Evolutionary conservation across 2,888 invertebrate species (phyloP), one percentile per base, ranked within the genome.

Genomic region (Melinaea marsaeus): DNA sequence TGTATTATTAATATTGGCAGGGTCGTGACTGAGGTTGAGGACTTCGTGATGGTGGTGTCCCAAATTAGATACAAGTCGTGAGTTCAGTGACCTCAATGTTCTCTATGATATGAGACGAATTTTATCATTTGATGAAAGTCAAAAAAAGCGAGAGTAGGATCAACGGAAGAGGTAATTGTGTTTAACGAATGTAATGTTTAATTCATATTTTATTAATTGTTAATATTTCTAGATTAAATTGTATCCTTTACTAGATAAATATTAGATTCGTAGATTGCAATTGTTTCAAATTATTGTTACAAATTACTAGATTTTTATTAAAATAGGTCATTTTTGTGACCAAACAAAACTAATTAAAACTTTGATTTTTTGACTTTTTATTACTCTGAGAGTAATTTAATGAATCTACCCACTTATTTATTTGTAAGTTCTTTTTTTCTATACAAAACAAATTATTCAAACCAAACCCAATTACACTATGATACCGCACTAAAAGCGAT

Each of bases 61-160:
- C 68, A 71, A 75, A 81, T 79, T 71, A 68, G 55, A 61, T 55
- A 64, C 35, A 70, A 78, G 76, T 82, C 83, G 82, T 83, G 84
- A 79, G 75, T 76, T 64, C 55, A 68, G 35, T 75, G 78, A 62
- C 75, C 78, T 64, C 71, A 65, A 75, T 78, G 75, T 57, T 71
- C 56, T 57, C 58, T 34, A 58, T 48, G 37, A 55, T 60, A 54
- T 61, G 66, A 64, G 13, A 67, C 62, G 59, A 51, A 62, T 69
- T 65, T 72, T 63, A 71, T 69, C 57, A 64, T 59, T 48, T 55
- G 35, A 64, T 59, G 70, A 65, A 67, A 69, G 68, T 67, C 55
- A 48, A 54, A 45, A 63, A 42, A 42, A 42, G 42, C 42, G 42
- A 42, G 42, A 42, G 42, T 42, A 42, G 42, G 42, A 42, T 6